phyloP scores from a whole-genome alignment of 2,888 invertebrate genomes.

The Phymatocera aterrima region DNA sequence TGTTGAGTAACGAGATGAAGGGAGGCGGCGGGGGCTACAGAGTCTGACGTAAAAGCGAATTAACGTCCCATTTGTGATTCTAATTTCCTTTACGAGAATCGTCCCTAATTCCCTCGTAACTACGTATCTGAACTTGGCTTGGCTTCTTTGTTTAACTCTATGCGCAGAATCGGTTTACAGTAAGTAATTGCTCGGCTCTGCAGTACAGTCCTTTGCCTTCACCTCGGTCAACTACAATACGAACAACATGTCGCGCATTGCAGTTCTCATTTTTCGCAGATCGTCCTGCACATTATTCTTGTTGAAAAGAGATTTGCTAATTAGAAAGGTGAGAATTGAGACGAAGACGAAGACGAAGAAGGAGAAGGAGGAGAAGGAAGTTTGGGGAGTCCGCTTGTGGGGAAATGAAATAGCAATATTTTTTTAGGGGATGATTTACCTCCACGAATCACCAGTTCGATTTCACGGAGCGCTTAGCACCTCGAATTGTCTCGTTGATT shows the following conservation, averaged over 20 bases:
- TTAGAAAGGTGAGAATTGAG: neutral
- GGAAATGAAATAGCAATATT: slow-evolving; percentile 18
- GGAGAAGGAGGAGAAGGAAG: neutral
- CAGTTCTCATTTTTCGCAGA: too few relatives aligned
- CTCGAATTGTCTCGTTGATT: slow-evolving; percentile 95
- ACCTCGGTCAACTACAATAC: too few relatives aligned
- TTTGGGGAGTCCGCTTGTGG: too few relatives aligned
- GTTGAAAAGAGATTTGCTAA: neutral
- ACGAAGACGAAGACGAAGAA: neutral
- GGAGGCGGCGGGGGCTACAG: neutral
- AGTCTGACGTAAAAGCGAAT: slow-evolving; percentile 35
- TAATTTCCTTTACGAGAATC: slow-evolving; percentile 30
- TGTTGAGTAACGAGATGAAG: neutral
- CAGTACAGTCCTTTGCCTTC: neutral
- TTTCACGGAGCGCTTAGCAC: slow-evolving; percentile 93
- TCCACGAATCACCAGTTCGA: slow-evolving; percentile 90
- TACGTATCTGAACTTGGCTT: neutral
- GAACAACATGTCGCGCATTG: too few relatives aligned
- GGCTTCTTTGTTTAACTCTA: neutral
- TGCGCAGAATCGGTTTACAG: neutral
- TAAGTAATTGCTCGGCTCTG: neutral
- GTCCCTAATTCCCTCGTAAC: slow-evolving; percentile 11
- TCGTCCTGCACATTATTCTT: too few relatives aligned
- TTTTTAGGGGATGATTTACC: slow-evolving; percentile 90
- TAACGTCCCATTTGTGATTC: slow-evolving; percentile 32